phyloP scores from a whole-genome alignment of 2,888 invertebrate species.

The Spicauda simplicius region DNA sequence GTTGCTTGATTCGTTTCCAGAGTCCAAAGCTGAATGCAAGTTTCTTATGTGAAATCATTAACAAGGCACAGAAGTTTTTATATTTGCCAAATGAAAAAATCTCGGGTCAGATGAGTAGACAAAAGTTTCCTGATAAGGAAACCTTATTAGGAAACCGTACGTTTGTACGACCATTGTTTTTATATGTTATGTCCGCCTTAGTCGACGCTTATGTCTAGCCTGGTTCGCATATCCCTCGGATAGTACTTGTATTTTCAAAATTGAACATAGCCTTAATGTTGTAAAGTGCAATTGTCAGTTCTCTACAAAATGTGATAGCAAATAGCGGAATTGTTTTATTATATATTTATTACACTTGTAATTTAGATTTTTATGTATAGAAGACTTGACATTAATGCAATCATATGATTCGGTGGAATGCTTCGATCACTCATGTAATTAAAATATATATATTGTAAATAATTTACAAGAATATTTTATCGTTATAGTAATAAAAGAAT shows the following conservation, averaged over 20 bases:
- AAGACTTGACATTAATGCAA: constrained; percentile 38
- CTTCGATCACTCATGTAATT: neutral
- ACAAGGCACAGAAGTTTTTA: too few relatives aligned
- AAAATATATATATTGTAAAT: neutral
- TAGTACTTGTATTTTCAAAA: neutral
- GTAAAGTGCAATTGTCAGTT: constrained; percentile 7
- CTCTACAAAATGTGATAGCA: constrained; percentile 15
- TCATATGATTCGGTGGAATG: constrained; percentile 6
- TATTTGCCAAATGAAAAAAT: too few relatives aligned
- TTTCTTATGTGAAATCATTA: too few relatives aligned
- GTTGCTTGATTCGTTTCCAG: too few relatives aligned
- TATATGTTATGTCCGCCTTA: neutral
- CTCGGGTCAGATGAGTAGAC: too few relatives aligned
- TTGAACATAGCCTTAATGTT: neutral
- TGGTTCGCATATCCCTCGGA: neutral
- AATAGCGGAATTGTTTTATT: neutral
- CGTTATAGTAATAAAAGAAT: neutral
- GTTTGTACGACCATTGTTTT: too few relatives aligned
- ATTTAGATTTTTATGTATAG: constrained; percentile 13
- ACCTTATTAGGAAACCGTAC: too few relatives aligned
- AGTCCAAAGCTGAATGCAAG: too few relatives aligned
- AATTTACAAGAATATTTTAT: neutral
- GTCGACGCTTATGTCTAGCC: neutral
- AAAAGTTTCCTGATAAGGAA: too few relatives aligned
- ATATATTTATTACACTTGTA: constrained; percentile 15